Base-by-base conservation (phyloP, 1,140 invertebrate species). In the Thaumatotibia leucotreta region DNA sequence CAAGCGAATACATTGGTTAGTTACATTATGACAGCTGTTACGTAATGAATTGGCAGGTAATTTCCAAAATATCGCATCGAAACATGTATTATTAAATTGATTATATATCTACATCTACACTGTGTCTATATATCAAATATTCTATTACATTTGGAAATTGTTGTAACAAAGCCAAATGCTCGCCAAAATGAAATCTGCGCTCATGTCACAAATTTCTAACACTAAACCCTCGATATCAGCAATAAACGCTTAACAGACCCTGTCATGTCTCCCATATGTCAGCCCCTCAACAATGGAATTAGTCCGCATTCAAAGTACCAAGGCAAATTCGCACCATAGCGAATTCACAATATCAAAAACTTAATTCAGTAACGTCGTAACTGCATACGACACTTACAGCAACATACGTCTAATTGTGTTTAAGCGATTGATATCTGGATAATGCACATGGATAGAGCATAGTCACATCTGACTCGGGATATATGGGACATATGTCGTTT, bases 261-360 rank as follows among this genome's bases (percentile, higher is more conserved):
- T 77, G 83, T 82, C 84, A 82, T 86, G 80, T 83, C 66, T 67
- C 76, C 82, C 84, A 86, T 88, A 88, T 88, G 85, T 77, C 84
- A 75, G 70, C 75, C 72, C 79, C 74, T 75, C 78, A 83, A 90
- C 88, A 90, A 88, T 88, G 77, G 86, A 88, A 90, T 90, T 90
- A 90, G 88, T 82, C 83, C 84, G 83, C 85, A 90, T 90, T 90
- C 83, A 90, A 83, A 88, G 80, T 81, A 82, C 79, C 81, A 75
- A 77, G 76, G 79, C 74, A 80, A 87, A 88, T 86, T 86, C 79
- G 72, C 79, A 80, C 76, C 82, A 84, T 84, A 84, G 24, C 52
- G 52, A 58, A 58, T 58, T 58, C 79, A 80, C 76, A 80, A 84
- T 84, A 84, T 87, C 80, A 9, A 14, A 45, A 45, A 45, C 14